Evolutionary conservation across 2,888 invertebrate species (phyloP), one percentile per base, ranked within the genome.

Genomic region (Spialia ferax): DNA sequence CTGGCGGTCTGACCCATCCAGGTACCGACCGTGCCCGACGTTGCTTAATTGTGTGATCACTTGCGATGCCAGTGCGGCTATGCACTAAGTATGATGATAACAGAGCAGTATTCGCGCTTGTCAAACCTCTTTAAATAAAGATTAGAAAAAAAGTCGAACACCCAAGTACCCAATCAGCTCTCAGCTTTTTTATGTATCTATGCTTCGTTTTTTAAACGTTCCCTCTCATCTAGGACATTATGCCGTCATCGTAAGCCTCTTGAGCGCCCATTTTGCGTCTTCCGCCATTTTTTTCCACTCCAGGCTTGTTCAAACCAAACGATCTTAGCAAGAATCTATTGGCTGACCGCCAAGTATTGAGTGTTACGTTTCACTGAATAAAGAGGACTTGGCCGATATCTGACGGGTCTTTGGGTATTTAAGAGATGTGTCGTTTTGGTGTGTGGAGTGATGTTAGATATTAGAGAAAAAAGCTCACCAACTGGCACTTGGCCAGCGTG

Each of bases 301-400:
- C 42, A 65, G 32, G 15, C 50, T 57, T 59, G 38, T 65, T 65
- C 65, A 65, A 65, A 60, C 59, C 52, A 38, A 57, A 65, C 64
- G 57, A 65, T 66, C 65, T 59, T 66, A 65, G 65, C 42, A 52
- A 50, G 59, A 66, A 66, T 60, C 65, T 60, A 66, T 66, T 66
- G 65, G 65, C 59, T 15, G 59, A 60, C 54, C 32, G 65, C 65
- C 65, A 66, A 66, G 59, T 42, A 42, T 42, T n/a, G 42, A 60
- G 45, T 45, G 45, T 45, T 45, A 66, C 60, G 66, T 66, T 50
- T 60, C 54, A 66, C 60, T 60, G 66, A 66, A 66, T 66, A 66
- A 54, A 66, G 57, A 23, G 57, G 29, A 45, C 54, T 66, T 60
- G 60, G 66, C 60, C 52, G 1, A 48, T 8, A 18, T 54, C 52